These are phyloP conservation scores for Dryococelus australis DNA, from an alignment of 2,888 invertebrate species.

Conservation along the genomic window DNA sequence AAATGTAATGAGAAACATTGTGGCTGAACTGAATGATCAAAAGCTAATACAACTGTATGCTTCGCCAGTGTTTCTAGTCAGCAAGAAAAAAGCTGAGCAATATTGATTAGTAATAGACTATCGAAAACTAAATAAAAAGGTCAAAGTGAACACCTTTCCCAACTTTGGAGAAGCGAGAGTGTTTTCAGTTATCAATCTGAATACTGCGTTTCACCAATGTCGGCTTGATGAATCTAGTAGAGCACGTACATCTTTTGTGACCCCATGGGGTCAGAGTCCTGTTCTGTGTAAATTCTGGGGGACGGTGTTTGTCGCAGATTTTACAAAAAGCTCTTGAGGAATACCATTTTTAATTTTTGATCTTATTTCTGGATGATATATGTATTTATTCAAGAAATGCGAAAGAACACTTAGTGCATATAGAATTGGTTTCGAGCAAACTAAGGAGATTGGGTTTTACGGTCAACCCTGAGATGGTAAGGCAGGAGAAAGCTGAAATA, in stretches of 20 bases:
- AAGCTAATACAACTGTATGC: not conserved
- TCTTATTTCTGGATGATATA: not conserved
- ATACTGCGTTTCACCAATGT: not conserved
- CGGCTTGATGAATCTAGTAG: not conserved
- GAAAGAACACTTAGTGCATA: not conserved
- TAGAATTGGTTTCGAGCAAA: not conserved
- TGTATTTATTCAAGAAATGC: not conserved
- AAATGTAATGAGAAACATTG: not conserved
- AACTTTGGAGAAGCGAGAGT: not conserved
- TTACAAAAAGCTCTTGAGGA: not conserved
- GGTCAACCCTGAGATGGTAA: not conserved
- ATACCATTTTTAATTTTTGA: not conserved
- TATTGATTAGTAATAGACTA: not conserved
- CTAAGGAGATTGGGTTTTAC: not conserved
- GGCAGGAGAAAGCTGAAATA: not conserved
- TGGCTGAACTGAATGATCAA: not conserved
- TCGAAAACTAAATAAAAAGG: not conserved
- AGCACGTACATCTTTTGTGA: not conserved
- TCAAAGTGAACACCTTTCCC: not conserved
- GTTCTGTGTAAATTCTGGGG: not conserved
- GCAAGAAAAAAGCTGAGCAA: not conserved
- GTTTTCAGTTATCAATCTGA: not conserved
- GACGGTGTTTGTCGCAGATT: not conserved
- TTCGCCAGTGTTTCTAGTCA: not conserved
- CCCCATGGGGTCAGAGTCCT: not conserved